A percentile compares a stretch with the other conserved stretches of the same genome.
phyloP scores from a whole-genome alignment of 1,140 invertebrate genomes.

The Lepidurus packardi region DNA sequence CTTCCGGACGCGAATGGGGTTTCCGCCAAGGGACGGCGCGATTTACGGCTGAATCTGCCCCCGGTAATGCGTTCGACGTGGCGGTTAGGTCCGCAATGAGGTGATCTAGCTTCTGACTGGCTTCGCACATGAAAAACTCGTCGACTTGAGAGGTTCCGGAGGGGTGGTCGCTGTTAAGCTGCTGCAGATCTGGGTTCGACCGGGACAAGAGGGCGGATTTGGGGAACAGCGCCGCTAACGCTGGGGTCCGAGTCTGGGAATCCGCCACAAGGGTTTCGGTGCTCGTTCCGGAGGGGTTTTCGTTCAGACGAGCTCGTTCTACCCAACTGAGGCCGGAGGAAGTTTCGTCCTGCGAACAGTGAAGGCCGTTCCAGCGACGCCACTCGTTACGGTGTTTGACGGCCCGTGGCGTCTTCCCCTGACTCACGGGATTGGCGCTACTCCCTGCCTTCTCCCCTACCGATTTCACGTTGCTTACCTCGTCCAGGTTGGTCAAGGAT shows the following conservation, averaged over 20 bases:
- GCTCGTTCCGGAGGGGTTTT: conserved; percentile 35
- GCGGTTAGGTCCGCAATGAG: conserved; percentile 27
- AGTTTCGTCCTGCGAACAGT: conserved; percentile 23
- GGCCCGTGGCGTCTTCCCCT: conserved; percentile 36
- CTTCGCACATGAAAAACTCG: conserved; percentile 19
- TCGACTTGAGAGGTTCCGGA: not conserved
- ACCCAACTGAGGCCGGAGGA: conserved; percentile 37
- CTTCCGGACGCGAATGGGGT: not conserved
- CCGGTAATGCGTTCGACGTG: not conserved
- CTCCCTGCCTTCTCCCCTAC: conserved; percentile 29
- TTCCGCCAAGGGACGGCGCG: not conserved
- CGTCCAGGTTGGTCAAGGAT: conserved; percentile 42
- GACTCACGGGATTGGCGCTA: conserved; percentile 35
- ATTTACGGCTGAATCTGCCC: not conserved
- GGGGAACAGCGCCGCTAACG: conserved; percentile 36
- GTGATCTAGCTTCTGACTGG: conserved; percentile 24
- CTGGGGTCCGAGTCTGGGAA: conserved; percentile 31
- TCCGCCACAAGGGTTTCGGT: conserved; percentile 36
- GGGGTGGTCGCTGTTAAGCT: conserved; percentile 4
- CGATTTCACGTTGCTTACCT: not conserved
- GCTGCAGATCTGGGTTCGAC: conserved; percentile 35
- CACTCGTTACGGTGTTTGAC: conserved; percentile 34
- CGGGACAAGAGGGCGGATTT: conserved; percentile 36
- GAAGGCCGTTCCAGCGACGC: conserved; percentile 1
- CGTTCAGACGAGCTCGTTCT: conserved; percentile 38